Evolutionary conservation across 2,797 vertebrate genomes (phyloP), one percentile per base, ranked within the genome.

Genomic region (Valencia hispanica): DNA sequence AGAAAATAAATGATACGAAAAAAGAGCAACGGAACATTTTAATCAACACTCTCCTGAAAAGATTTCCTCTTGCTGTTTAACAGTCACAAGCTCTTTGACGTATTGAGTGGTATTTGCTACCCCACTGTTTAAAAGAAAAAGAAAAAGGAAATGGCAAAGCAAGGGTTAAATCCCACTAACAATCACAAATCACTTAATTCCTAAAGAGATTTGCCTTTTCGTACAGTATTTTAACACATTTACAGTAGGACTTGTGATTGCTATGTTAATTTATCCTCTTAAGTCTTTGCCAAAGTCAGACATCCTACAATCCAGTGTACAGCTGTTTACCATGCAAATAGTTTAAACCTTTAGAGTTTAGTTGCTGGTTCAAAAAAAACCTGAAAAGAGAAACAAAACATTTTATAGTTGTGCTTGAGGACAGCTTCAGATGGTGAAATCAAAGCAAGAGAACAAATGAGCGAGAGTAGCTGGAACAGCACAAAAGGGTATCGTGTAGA

Each of bases 181-280:
- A 88, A 90, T 91, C 83, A 84, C 81, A 89, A 91, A 91, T 84
- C 83, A 86, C 82, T 88, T 87, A 85, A 92, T 86, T 87, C 83
- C 71, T 48, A 69, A 68, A 88, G 80, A 18, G 73, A 82, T 89
- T 30, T 86, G 89, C 65, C 80, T 87, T 83, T 61, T 66, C 25
- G 45, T 17, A 45, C 14, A 27, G 39, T 79, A 75, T 83, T 79
- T 87, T 85, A 88, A 87, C 80, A 80, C 70, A 74, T 78, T 88
- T 86, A 84, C 84, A 84, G 81, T 90, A 83, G 82, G 51, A 79
- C 72, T 32, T 70, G 57, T 80, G 76, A 91, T 77, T 86, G 72
- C 66, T 70, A 69, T 78, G 76, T 84, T 84, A 77, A 88, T 86
- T 91, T 93, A 92, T 93, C 92, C 85, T 89, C 90, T 92, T 89